Evolutionary conservation across 2,888 invertebrate species (phyloP).

Genomic region (Apoderus coryli): DNA sequence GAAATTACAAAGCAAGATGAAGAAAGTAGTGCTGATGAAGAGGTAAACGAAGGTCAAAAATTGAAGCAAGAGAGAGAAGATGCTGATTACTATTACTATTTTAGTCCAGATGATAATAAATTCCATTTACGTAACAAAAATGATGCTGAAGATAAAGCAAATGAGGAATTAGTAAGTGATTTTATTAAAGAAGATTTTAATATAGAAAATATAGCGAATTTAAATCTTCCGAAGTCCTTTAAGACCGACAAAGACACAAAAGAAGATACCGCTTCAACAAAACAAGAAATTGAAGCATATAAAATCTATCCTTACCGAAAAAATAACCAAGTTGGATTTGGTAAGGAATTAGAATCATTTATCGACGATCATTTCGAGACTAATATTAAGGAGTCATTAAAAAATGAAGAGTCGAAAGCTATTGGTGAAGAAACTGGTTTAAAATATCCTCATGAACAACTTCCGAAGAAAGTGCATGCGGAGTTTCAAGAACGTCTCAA

Average conservation of each 20-base stretch:
- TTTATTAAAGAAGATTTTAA: slow-evolving; percentile 16
- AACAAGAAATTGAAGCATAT: slow-evolving; percentile 7
- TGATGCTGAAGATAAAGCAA: slow-evolving; percentile 3
- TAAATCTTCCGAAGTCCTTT: slow-evolving; percentile 11
- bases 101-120: slow-evolving; percentile 2
- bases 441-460: slow-evolving; percentile 12
- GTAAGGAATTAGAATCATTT: too few species aligned
- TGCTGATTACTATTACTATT: neutral
- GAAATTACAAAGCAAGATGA: neutral
- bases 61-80: slow-evolving; percentile 8
- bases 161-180: slow-evolving; percentile 12
- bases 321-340: too few species aligned
- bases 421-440: neutral
- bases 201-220: slow-evolving; percentile 15
- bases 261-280: slow-evolving; percentile 9
- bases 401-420: slow-evolving; percentile 2
- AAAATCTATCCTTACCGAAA: slow-evolving; percentile 2
- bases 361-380: slow-evolving; percentile 1
- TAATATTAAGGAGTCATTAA: neutral
- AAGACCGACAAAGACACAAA: slow-evolving; percentile 11
- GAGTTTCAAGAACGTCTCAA: slow-evolving; percentile 10
- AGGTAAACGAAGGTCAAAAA: slow-evolving; percentile 7
- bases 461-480: slow-evolving; percentile 13
- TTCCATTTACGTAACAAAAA: neutral
- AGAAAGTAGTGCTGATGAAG: neutral